Conservation (phyloP, 2,888 invertebrate species). For the Tetanocera ferruginea region DNA sequence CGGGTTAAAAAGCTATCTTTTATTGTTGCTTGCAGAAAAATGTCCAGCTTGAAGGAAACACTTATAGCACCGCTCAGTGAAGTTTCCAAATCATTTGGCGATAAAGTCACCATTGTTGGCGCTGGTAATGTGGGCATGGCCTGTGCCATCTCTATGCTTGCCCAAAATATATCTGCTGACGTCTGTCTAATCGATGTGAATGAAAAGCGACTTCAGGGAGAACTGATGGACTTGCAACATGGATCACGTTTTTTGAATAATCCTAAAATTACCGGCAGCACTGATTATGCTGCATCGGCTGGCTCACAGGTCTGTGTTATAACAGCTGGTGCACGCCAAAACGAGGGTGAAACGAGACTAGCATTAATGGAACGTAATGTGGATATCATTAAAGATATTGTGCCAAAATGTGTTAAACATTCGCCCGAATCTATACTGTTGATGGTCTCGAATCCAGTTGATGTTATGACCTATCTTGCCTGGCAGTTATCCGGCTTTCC, state of each 20-base stretch:
- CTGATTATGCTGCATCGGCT: slow-evolving; percentile 83
- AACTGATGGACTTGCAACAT: slow-evolving; percentile 92
- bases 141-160: slow-evolving; percentile 86
- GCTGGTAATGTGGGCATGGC: slow-evolving; percentile 96
- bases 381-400: slow-evolving; percentile 87
- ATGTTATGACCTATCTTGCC: slow-evolving; percentile 92
- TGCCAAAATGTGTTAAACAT: slow-evolving; percentile 78
- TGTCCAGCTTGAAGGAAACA: slow-evolving; percentile 58
- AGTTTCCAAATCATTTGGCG: slow-evolving; percentile 72
- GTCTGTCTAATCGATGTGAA: slow-evolving; percentile 85
- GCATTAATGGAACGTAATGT: slow-evolving; percentile 91
- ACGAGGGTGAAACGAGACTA: slow-evolving; percentile 89
- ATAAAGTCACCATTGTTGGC: slow-evolving; percentile 88
- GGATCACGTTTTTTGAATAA: slow-evolving; percentile 87
- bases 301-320: slow-evolving; percentile 89
- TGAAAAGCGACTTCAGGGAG: slow-evolving; percentile 87
- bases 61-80: slow-evolving; percentile 73
- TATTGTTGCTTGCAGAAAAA: slow-evolving; percentile 41
- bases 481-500: slow-evolving; percentile 95
- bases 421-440: slow-evolving; percentile 89
- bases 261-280: slow-evolving; percentile 82
- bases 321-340: slow-evolving; percentile 93
- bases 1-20: not conserved
- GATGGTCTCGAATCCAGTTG: slow-evolving; percentile 93
- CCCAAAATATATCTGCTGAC: slow-evolving; percentile 86